phyloP scores from a whole-genome alignment of 2,888 invertebrate species.

The Pammene aurita region DNA sequence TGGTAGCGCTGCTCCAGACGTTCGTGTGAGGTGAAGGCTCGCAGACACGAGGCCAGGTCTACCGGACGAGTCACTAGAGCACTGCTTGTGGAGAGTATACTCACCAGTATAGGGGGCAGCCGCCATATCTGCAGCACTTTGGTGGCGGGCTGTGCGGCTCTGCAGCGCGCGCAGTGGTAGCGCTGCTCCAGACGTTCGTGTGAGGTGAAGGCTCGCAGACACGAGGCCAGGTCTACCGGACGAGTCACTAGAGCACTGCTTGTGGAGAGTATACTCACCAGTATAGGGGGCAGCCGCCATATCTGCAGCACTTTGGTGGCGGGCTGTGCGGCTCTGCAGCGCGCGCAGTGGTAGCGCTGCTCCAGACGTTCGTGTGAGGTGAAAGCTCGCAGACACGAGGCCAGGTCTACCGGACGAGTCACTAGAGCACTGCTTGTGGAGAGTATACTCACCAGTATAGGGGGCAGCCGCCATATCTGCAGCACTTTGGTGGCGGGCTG shows the following conservation, averaged over 20 bases:
- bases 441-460: too few relatives aligned
- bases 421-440: conserved; percentile 88
- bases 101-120: conserved; percentile 93
- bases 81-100: conserved; percentile 43
- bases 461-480: too few relatives aligned
- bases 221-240: conserved; percentile 84
- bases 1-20: conserved; percentile 93
- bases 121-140: conserved; percentile 97
- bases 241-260: too few relatives aligned
- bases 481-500: too few relatives aligned
- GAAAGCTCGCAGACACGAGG: too few relatives aligned
- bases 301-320: conserved; percentile 96
- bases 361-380: conserved; percentile 87
- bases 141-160: conserved; percentile 91
- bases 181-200: conserved; percentile 93
- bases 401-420: conserved; percentile 85
- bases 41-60: background rate
- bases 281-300: conserved; percentile 94
- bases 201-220: conserved; percentile 93
- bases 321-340: conserved; percentile 91
- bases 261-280: conserved; percentile 78
- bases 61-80: too few relatives aligned
- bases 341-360: conserved; percentile 92
- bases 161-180: conserved; percentile 93
- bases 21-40: conserved; percentile 86